A percentile compares a stretch with the other conserved stretches of the same genome.
Conservation (phyloP, 2,797 vertebrate species). For the Phoeniculus purpureus region DNA sequence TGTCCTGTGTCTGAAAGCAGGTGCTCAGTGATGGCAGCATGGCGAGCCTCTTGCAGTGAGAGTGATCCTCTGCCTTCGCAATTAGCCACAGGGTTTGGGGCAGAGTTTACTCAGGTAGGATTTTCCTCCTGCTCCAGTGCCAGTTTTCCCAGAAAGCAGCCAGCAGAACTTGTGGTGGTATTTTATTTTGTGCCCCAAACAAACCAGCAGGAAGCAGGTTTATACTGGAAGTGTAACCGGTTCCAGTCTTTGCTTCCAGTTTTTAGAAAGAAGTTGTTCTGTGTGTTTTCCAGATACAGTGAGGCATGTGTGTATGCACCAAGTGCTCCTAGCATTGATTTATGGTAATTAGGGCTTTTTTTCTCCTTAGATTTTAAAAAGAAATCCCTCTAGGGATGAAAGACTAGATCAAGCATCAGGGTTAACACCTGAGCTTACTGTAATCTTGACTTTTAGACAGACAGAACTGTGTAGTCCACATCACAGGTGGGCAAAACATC, state of each 20-base stretch:
- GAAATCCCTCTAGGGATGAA: not conserved
- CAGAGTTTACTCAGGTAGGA: not conserved
- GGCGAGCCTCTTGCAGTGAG: not conserved
- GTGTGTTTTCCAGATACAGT: not conserved
- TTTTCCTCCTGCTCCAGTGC: not conserved
- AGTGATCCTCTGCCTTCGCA: not conserved
- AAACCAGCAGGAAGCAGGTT: not conserved
- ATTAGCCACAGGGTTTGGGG: not conserved
- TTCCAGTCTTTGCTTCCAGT: not conserved
- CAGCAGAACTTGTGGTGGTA: not conserved
- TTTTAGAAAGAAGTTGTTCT: not conserved
- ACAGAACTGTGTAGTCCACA: not conserved
- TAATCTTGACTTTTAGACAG: slow-evolving; percentile 15
- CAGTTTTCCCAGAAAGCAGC: not conserved
- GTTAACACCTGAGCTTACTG: slow-evolving; percentile 31
- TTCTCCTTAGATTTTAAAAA: not conserved
- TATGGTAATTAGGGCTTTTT: not conserved
- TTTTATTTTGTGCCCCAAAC: not conserved
- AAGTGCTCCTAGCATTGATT: not conserved
- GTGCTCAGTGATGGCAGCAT: rapidly evolving
- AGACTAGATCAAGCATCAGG: not conserved
- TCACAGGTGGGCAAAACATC: not conserved
- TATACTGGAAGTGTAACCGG: rapidly evolving
- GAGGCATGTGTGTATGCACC: rapidly evolving
- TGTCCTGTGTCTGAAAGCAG: not conserved